Evolutionary conservation across 2,888 invertebrate species (phyloP), one percentile per base, ranked within the genome.

Genomic region (Drosophila cognata): DNA sequence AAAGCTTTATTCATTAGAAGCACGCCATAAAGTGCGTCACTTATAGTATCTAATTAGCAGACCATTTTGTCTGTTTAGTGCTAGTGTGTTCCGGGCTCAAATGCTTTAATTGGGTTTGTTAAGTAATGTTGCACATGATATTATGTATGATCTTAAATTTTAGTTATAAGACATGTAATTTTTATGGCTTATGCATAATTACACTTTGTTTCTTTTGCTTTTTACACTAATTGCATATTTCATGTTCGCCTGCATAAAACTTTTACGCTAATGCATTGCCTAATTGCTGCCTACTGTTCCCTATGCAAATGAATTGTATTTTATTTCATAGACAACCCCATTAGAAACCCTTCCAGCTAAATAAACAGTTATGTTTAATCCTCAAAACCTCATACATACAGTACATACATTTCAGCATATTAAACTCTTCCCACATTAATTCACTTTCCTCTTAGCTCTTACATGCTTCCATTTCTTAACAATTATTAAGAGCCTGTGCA

Each of bases 41-140:
- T 67, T 59, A 29, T 60, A 58, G 62, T 43, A 67, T 33, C 55
- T 71, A 50, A 85, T 79, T 88, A 67, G 50, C 52, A 33, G 33
- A 33, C 33, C 2, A 10, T 31, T 31, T 2, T 31, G 7, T 31
- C 31, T 10, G 10, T 31, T 31, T 31, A 31, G 31, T 7, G 31
- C 8, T 8, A 31, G 8, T 31, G 31, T 31, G 33, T 62, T 13
- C 35, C 3, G 28, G 7, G n/a, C 36, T 35, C 2, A 28, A 43
- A 33, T 13, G 21, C 25, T n/a, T 11, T 25, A 6, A 36, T 46
- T 18, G 62, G 18, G 31, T 38, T 43, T 55, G 58, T 8, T n/a
- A 28, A 28, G 55, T n/a, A 25, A 38, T 38, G 11, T n/a, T 74
- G 63, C 48, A 70, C 46, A 28, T 41, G 36, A 29, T 38, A 41